Evolutionary conservation across 2,888 invertebrate genomes (phyloP).

Genomic region (Campoplex nolae): DNA sequence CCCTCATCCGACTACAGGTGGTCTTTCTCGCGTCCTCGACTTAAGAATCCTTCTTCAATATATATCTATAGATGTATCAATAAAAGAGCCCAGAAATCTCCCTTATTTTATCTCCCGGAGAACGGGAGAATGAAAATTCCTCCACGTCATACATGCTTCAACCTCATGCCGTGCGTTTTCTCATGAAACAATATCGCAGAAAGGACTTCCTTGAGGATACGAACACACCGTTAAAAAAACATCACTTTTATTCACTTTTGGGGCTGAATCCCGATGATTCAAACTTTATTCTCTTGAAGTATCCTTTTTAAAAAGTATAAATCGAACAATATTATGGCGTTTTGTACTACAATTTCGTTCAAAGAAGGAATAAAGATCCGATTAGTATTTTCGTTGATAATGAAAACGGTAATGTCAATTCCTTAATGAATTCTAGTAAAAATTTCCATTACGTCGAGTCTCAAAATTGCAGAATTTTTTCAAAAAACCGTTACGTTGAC

Average conservation of each 20-base stretch:
- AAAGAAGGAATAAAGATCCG: too few relatives aligned
- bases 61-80: slow-evolving; percentile 23
- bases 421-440: too few relatives aligned
- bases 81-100: slow-evolving; percentile 63
- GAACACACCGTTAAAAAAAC: too few relatives aligned
- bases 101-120: neutral
- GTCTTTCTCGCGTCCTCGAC: slow-evolving; percentile 70
- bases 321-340: too few relatives aligned
- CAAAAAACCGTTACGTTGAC: too few relatives aligned
- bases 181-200: neutral
- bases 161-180: slow-evolving; percentile 9
- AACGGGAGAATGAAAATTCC: slow-evolving; percentile 38
- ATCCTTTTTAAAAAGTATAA: too few relatives aligned
- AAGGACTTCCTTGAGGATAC: neutral
- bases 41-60: slow-evolving; percentile 59
- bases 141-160: slow-evolving; percentile 46
- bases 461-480: too few relatives aligned
- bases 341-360: too few relatives aligned
- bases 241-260: neutral
- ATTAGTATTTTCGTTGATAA: too few relatives aligned
- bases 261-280: neutral
- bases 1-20: slow-evolving; percentile 75
- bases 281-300: neutral
- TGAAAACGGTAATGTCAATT: too few relatives aligned
- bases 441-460: too few relatives aligned